Evolutionary conservation across 2,113 vertebrate genomes (phyloP), one percentile per base, ranked within the genome.

Genomic region (Xiphophorus couchianus): DNA sequence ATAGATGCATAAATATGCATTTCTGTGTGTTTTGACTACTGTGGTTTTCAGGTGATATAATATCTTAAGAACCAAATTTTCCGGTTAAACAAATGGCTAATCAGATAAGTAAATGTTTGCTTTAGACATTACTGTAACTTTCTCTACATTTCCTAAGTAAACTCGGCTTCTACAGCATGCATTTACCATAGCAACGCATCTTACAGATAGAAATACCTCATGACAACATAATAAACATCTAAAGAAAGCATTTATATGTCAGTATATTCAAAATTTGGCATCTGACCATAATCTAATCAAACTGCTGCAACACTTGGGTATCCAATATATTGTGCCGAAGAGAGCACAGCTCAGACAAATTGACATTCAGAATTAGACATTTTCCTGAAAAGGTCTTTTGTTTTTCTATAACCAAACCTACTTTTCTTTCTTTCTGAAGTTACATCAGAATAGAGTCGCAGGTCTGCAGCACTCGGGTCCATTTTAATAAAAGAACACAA

Each of bases 401-500:
- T 72, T 84, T 74, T 30, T 8, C 37, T 70, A 6, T 9, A 2
- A 62, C 33, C 66, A 78, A 74, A 68, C 68, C 13, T 3, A 27
- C 48, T 60, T 73, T 76, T 81, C 68, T 87, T 84, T 87, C 44
- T 76, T 69, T 83, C 68, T 3, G 39, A 62, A 86, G 68, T 85
- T 89, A 90, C 9, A 91, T 90, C 85, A 89, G 76, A 83, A 42
- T 6, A 15, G 31, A 76, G 81, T 66, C 7, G 1, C 73, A 80
- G 84, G 80, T 87, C 70, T 61, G 79, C 71, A 60, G 69, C 83
- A 42, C 81, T 48, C 25, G 12, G 89, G 88, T 75, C 83, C 74
- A 73, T 88, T 91, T 80, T 80, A 93, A 92, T 93, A 91, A 90
- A 9, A 3, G 77, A 74, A 77, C 67, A 82, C 44, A 2, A 72